phyloP scores from a whole-genome alignment of 1,140 invertebrate species.

The Drosophila seguyi region DNA sequence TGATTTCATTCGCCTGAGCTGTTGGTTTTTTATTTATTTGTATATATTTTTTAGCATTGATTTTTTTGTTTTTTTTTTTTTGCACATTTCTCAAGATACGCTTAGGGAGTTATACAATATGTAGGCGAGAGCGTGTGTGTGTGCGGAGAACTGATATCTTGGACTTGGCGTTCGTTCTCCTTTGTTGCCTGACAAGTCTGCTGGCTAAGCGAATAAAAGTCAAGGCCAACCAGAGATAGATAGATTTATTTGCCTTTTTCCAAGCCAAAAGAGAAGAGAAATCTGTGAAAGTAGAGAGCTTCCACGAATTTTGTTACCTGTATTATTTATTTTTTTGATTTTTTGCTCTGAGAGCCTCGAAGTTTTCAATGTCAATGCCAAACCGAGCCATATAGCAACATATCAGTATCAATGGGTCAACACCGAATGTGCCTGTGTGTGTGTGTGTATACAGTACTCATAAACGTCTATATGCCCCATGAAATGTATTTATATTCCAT shows the following conservation, averaged over 20 bases:
- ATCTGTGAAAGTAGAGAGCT: constrained; percentile 52
- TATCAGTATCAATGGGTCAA: constrained; percentile 49
- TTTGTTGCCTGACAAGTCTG: constrained; percentile 69
- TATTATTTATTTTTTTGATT: background rate
- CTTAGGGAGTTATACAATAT: constrained; percentile 13
- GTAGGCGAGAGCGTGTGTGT: background rate
- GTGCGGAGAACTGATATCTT: constrained; percentile 56
- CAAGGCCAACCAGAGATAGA: constrained; percentile 68
- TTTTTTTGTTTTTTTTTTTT: constrained; percentile 23
- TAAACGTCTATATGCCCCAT: constrained; percentile 17
- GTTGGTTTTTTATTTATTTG: constrained; percentile 7
- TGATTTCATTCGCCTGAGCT: constrained; percentile 56
- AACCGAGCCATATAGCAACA: constrained; percentile 13
- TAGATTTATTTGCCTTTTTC: constrained; percentile 61
- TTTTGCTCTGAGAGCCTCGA: background rate
- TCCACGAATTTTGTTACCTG: constrained; percentile 22
- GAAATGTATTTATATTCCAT: constrained; percentile 64
- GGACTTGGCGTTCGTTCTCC: constrained; percentile 26
- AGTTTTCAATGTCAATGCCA: constrained; percentile 72
- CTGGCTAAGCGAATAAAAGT: constrained; percentile 73
- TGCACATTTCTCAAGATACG: constrained; percentile 53
- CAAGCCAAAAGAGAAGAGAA: background rate
- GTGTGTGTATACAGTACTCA: constrained; percentile 17
- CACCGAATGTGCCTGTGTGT: background rate
- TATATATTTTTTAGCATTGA: constrained; percentile 3